Conservation (phyloP, 2,888 invertebrate species). For the Protula sp. region DNA sequence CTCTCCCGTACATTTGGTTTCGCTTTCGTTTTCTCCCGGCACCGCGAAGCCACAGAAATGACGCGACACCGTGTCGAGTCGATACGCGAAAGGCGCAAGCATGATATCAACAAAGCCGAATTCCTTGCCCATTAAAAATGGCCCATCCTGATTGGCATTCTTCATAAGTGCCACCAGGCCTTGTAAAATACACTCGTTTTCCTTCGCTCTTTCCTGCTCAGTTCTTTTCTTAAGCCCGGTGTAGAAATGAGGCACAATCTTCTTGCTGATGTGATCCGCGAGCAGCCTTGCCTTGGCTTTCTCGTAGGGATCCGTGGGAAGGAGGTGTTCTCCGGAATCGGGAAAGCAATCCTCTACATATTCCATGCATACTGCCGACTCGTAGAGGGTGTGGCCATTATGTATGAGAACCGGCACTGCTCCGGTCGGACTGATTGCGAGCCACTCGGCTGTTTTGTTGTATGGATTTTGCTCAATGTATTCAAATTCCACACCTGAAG, state of each 20-base stretch:
- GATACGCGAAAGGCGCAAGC: constrained; percentile 26
- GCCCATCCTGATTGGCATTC: constrained; percentile 25
- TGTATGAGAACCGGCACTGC: constrained; percentile 30
- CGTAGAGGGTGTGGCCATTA: constrained; percentile 28
- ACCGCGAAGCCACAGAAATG: constrained; percentile 27
- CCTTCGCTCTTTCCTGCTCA: constrained; percentile 20
- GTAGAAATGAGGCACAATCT: too few relatives aligned
- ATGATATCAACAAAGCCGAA: constrained; percentile 34
- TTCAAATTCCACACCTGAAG: too few relatives aligned
- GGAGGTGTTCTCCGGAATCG: constrained; percentile 12
- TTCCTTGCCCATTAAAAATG: constrained; percentile 27
- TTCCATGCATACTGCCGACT: constrained; percentile 32
- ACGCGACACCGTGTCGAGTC: constrained; percentile 23
- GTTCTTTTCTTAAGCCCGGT: constrained; percentile 24
- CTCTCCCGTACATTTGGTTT: too few relatives aligned
- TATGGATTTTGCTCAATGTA: constrained; percentile 36
- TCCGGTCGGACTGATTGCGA: constrained; percentile 33
- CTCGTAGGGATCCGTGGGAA: constrained; percentile 30
- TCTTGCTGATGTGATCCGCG: too few relatives aligned
- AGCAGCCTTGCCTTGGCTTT: too few relatives aligned
- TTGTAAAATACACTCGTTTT: constrained; percentile 19
- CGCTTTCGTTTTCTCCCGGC: too few relatives aligned
- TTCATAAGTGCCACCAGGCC: too few relatives aligned
- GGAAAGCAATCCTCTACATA: constrained; percentile 32
- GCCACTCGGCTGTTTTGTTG: too few relatives aligned